phyloP scores from a whole-genome alignment of 2,888 invertebrate species.

The Bruchidius siliquastri region DNA sequence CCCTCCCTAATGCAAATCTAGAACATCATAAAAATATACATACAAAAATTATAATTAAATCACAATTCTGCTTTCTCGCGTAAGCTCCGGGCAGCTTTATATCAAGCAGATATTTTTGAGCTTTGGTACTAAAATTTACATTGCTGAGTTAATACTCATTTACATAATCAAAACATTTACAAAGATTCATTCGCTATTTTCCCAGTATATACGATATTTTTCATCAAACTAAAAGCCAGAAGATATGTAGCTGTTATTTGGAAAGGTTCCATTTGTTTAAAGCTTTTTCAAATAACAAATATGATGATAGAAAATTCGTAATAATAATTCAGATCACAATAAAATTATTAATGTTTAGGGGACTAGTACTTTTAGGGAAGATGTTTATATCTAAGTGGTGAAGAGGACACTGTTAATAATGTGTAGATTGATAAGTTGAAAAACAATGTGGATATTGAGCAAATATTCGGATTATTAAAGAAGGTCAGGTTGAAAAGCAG shows the following conservation, averaged over 20 bases:
- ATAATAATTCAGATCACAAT: no score
- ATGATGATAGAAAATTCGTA: no score
- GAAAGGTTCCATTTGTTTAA: neutral
- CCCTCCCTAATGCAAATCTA: neutral
- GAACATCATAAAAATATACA: conserved; percentile 17
- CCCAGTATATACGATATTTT: neutral
- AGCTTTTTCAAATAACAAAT: neutral
- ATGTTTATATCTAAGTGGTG: no score
- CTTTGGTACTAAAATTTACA: neutral
- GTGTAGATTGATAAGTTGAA: no score
- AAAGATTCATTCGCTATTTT: neutral
- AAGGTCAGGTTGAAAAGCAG: no score
- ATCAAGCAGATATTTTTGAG: neutral
- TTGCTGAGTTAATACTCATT: neutral
- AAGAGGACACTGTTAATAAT: no score
- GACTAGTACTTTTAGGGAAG: no score
- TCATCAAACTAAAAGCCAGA: neutral
- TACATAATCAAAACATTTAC: neutral
- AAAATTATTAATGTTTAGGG: no score
- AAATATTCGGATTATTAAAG: no score
- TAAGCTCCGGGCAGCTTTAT: neutral
- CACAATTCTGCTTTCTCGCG: conserved; percentile 22
- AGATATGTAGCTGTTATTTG: neutral
- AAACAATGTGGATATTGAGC: no score
- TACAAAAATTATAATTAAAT: conserved; percentile 20